phyloP scores from a whole-genome alignment of 2,888 invertebrate genomes.

The Nemoura dubitans region DNA sequence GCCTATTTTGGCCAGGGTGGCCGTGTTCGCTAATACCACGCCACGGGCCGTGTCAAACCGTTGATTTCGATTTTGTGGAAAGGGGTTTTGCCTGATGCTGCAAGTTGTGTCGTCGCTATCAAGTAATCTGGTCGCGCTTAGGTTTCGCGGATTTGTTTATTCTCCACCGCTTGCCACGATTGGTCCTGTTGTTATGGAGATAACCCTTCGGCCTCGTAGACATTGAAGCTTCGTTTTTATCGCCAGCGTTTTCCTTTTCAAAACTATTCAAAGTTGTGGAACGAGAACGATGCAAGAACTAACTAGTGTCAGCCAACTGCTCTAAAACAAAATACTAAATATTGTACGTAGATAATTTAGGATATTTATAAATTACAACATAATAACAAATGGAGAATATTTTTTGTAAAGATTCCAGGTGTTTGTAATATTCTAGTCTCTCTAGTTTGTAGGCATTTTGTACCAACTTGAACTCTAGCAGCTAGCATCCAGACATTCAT shows the following conservation, averaged over 20 bases:
- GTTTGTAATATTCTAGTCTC: slow-evolving; percentile 32
- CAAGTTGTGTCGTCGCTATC: too few relatives aligned
- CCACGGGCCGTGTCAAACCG: background rate
- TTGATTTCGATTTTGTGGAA: background rate
- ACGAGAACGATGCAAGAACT: background rate
- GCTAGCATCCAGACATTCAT: background rate
- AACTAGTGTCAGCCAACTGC: background rate
- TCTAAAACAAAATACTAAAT: background rate
- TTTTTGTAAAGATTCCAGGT: slow-evolving; percentile 41
- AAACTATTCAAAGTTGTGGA: too few relatives aligned
- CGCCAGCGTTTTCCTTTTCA: too few relatives aligned
- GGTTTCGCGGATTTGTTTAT: too few relatives aligned
- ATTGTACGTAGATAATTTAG: background rate
- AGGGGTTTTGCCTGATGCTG: background rate
- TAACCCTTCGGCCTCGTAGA: too few relatives aligned
- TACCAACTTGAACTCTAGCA: slow-evolving; percentile 19
- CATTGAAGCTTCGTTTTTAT: too few relatives aligned
- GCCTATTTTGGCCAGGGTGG: background rate
- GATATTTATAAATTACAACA: slow-evolving; percentile 14
- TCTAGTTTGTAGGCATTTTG: slow-evolving; percentile 34
- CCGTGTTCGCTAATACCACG: background rate
- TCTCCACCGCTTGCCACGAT: too few relatives aligned
- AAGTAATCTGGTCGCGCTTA: too few relatives aligned
- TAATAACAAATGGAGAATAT: slow-evolving; percentile 39
- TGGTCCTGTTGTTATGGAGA: background rate